Percentiles rank a stretch among this genome's conserved stretches.
These are phyloP conservation scores for Ditylenchus weischeri DNA, from an alignment of 2,888 invertebrate genomes.

Conservation along the genomic window DNA sequence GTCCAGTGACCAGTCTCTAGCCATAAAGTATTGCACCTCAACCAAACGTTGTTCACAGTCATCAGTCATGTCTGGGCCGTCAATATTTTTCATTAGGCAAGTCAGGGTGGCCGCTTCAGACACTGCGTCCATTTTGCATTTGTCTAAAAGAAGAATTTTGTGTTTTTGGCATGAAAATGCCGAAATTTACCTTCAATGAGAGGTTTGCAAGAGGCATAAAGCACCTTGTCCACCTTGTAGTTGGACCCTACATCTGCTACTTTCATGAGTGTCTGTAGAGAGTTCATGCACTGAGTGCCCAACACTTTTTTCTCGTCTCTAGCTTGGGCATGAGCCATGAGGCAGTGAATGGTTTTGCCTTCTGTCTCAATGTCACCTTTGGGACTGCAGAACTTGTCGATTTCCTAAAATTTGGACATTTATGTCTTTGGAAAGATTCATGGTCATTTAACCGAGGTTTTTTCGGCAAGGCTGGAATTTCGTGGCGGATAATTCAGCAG, in stretches of 20 bases:
- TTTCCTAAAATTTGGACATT: constrained; percentile 66
- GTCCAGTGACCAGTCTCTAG: constrained; percentile 87
- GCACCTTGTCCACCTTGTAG: constrained; percentile 77
- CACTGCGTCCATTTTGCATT: constrained; percentile 45
- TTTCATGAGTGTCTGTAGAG: constrained; percentile 35
- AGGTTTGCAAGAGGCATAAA: constrained; percentile 49
- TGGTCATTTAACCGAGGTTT: too few species aligned
- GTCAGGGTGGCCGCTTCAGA: constrained; percentile 69
- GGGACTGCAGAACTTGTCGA: constrained; percentile 63
- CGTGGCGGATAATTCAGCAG: too few species aligned
- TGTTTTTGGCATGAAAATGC: background rate
- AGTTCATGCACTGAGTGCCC: constrained; percentile 44
- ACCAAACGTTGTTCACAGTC: constrained; percentile 85
- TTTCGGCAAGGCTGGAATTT: too few species aligned
- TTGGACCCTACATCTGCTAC: constrained; percentile 89
- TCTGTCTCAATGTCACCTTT: constrained; percentile 65
- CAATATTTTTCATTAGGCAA: constrained; percentile 84
- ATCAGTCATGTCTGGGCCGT: constrained; percentile 75
- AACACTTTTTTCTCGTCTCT: constrained; percentile 45
- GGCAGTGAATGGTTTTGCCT: constrained; percentile 86
- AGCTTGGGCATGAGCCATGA: constrained; percentile 68
- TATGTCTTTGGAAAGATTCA: too few species aligned
- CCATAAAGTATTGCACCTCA: constrained; percentile 94
- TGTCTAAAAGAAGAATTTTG: constrained; percentile 17
- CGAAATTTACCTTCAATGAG: constrained; percentile 44